Conservation (phyloP, 2,888 invertebrate species). For the Drosophila hamatofila region DNA sequence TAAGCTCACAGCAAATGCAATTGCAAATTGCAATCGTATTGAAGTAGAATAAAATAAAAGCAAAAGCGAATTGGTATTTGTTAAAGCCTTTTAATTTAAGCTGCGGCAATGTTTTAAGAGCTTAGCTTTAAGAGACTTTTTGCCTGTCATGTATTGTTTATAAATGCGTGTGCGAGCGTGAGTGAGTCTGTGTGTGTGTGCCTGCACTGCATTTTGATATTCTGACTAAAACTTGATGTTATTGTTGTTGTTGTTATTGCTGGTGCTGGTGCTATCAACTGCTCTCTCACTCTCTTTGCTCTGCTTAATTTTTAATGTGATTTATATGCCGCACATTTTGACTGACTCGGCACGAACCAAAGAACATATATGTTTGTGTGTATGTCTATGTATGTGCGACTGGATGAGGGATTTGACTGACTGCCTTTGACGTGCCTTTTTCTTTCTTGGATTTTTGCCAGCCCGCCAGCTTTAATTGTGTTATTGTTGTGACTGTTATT, state of each 20-base stretch:
- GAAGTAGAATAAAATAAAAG: neutral
- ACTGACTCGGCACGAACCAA: slow-evolving; percentile 54
- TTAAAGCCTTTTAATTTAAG: neutral
- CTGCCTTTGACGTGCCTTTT: slow-evolving; percentile 38
- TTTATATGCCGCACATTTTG: slow-evolving; percentile 63
- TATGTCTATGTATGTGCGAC: neutral
- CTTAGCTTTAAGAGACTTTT: slow-evolving; percentile 15
- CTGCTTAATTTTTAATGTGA: slow-evolving; percentile 78
- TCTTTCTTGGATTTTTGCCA: slow-evolving; percentile 38
- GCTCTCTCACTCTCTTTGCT: slow-evolving; percentile 11
- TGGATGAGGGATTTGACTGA: slow-evolving; percentile 29
- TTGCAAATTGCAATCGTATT: neutral
- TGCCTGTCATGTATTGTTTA: slow-evolving; percentile 3
- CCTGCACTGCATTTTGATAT: slow-evolving; percentile 42
- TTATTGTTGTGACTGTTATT: slow-evolving; percentile 14
- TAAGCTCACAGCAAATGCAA: neutral
- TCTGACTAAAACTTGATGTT: slow-evolving; percentile 19
- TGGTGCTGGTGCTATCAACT: neutral
- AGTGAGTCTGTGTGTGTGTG: slow-evolving; percentile 11
- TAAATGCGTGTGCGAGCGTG: slow-evolving; percentile 4
- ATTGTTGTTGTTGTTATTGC: neutral
- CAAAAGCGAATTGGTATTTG: neutral
- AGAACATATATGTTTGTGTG: neutral
- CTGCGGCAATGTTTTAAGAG: slow-evolving; percentile 1
- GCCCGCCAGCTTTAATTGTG: slow-evolving; percentile 15